Evolutionary conservation across 2,113 vertebrate genomes (phyloP), one percentile per base, ranked within the genome.

Genomic region (Hepsetus odoe): DNA sequence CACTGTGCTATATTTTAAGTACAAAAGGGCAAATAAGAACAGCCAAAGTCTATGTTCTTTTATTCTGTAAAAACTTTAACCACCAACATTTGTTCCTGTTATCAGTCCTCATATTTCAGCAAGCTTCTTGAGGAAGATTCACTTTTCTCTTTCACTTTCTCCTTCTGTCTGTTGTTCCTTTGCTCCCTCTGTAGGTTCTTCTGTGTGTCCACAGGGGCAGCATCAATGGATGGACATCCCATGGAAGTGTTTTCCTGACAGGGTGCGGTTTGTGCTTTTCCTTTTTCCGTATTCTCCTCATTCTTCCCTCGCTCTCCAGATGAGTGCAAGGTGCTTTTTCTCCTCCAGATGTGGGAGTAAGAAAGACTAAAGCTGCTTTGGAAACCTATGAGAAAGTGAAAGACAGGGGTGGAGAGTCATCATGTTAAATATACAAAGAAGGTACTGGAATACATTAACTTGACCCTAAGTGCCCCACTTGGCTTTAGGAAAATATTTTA

Each of bases 291-390:
- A 11, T 24, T 33, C 22, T n/a, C 9, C 35, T 84, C 30, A 20
- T 68, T 74, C 30, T 42, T 73, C 30, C 51, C 55, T 16, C 32
- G 32, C 28, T 77, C 40, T 5, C 7, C 46, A 3, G 68, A 28
- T 10, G 72, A 26, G 26, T 78, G 33, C 2, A 6, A 56, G 20
- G 40, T 71, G 56, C 82, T 82, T 58, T 58, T 44, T 26, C 73
- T 76, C 82, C 81, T 76, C 82, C 84, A 85, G 59, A 81, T 85
- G 33, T 80, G 67, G 24, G 67, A 72, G 56, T 79, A 81, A 11
- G 81, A 80, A 2, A 85, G 77, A 53, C 65, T 77, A 22, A 81
- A 8, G 62, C 84, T 83, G 58, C 82, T 55, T 11, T 49, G 69
- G 18, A 74, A 20, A 11, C 69, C 82, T 80, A 44, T 7, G 51